Conservation (phyloP, 2,797 vertebrate genomes). For the Bradypodion pumilum region DNA sequence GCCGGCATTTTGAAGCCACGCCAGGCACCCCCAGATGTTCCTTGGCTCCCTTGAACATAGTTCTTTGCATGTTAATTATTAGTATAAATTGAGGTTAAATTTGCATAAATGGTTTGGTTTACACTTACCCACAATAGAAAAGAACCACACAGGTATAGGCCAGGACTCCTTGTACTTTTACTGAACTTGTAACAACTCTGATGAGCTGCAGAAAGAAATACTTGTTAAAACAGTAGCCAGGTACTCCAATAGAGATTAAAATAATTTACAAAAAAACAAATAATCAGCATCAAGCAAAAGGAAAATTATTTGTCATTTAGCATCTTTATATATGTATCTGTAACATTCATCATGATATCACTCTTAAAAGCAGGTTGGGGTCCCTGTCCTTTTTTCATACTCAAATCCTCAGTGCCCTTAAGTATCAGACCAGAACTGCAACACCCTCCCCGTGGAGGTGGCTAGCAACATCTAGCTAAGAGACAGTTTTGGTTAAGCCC, state of each 20-base stretch:
- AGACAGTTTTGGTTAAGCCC: not conserved
- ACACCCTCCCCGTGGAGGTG: not conserved
- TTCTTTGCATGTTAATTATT: not conserved
- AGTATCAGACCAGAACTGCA: not conserved
- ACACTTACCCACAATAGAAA: slow-evolving; percentile 94
- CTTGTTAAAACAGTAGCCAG: slow-evolving; percentile 12
- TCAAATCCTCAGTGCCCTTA: not conserved
- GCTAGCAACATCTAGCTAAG: not conserved
- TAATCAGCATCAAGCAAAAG: not conserved
- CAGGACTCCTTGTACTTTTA: slow-evolving; percentile 94
- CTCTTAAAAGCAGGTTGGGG: not conserved
- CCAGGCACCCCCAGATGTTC: too few species aligned
- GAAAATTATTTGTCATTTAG: slow-evolving; percentile 10
- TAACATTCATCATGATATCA: not conserved
- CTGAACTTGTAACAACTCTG: slow-evolving; percentile 92
- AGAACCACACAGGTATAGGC: slow-evolving; percentile 89
- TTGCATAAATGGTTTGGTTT: slow-evolving; percentile 12
- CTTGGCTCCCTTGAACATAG: too few species aligned
- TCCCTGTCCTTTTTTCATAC: not conserved
- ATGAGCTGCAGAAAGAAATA: slow-evolving; percentile 80
- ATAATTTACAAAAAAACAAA: not conserved
- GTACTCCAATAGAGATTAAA: not conserved
- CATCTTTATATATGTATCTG: not conserved
- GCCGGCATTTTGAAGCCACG: too few species aligned
- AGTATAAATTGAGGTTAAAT: slow-evolving; percentile 21